Evolutionary conservation across 2,113 vertebrate species (phyloP), one percentile per base, ranked within the genome.

Genomic region (Alligator sinensis): DNA sequence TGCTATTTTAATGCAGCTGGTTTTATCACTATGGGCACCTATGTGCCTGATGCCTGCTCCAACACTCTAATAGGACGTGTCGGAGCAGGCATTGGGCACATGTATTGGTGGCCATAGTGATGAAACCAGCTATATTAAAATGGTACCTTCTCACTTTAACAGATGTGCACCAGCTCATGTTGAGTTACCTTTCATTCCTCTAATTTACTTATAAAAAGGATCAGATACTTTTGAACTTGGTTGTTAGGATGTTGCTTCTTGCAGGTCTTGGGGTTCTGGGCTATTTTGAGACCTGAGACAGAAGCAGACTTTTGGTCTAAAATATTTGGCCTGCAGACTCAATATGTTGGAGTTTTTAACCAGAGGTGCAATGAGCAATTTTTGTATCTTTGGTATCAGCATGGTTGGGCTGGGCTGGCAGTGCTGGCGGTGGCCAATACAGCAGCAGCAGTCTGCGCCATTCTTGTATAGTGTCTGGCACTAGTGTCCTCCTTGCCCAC

Each of bases 181-280:
- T 82, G 64, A 92, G 86, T 88, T 82, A 82, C 25, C 30, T 81
- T 17, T 77, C 84, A 74, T 87, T 92, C 38, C 90, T 93, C 75
- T 66, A 28, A 22, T 90, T 6, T 21, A 84, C 81, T 25, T 70
- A 17, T 55, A 61, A n/a, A 47, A 18, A 68, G n/a, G 66, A 68
- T 19, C 30, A 30, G n/a, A 15, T 34, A 16, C 28, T 68, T 30
- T 28, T 30, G 66, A 6, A n/a, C 28, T 17, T 13, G 22, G 21
- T 5, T 28, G 74, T 6, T 54, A 25, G 30, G 38, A 19, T 68
- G 15, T 14, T 82, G 59, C 54, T 89, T 89, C 66, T 68, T 68
- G 9, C 9, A 28, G 28, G 64, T 11, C 18, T 70, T 6, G n/a
- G 22, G 68, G 68, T 70, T 21, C 30, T 19, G 34, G 30, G 17